Evolutionary conservation across 2,797 vertebrate genomes (phyloP), one percentile per base, ranked within the genome.

Genomic region (Choloepus didactylus): DNA sequence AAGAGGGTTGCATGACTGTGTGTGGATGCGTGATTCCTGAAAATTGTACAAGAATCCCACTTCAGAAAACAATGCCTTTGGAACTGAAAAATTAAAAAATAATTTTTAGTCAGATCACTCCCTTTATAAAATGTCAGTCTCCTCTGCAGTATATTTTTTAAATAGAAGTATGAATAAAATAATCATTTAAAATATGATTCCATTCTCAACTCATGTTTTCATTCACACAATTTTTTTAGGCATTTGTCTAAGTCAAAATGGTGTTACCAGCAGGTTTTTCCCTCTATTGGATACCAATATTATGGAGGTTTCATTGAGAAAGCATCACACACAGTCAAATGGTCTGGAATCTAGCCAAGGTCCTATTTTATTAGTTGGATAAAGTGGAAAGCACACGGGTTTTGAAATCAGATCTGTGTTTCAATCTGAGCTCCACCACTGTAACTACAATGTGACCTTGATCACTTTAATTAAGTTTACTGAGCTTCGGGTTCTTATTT

Each of bases 401-500:
- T 44, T 84, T 31, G 25, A 72, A 76, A 41, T 59, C 35, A 56
- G 11, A 60, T 23, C 10, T 49, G 21, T 76, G n/a, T 56, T 67
- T 73, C 41, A 41, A 10, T 44, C 38, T 51, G 62, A 25, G 10
- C 38, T 82, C 59, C 82, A 44, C 46, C 18, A 8, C 67, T 25
- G 12, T 3, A 9, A 9, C 76, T 67, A n/a, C 54, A 41, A 19
- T 2, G 9, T 69, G 67, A 64, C 29, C 9, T 84, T 5, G 31
- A 87, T 10, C 49, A 69, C 62, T 38, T 59, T 81, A 29, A 64
- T 38, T 93, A 69, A 62, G 4, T 38, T 80, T 72, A 66, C 89
- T 67, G n/a, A 90, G 66, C 66, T 80, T 82, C 29, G 38, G 59
- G n/a, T 77, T 95, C 44, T 84, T 67, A 60, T 66, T n/a, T 80